Evolutionary conservation across 2,888 invertebrate genomes (phyloP).

Genomic region (Cheilosia scutellata): DNA sequence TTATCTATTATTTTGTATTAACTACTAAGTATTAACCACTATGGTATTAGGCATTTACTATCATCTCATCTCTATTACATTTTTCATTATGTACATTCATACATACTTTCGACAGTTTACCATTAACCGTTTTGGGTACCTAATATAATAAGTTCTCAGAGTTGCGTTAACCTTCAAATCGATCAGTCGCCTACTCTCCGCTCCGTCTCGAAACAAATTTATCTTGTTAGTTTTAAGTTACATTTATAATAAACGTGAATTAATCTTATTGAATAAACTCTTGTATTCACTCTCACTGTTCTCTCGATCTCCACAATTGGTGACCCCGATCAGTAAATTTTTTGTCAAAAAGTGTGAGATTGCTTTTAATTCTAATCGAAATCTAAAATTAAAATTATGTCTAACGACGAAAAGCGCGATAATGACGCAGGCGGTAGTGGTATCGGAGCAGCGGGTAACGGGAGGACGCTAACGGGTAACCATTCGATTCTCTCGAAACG

Average conservation of each 20-base stretch:
- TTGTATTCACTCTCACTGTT: neutral
- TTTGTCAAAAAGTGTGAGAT: constrained; percentile 5
- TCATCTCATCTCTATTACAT: too few species aligned
- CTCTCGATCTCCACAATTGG: constrained; percentile 11
- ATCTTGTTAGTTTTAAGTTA: neutral
- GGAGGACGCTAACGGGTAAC: neutral
- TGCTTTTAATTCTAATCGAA: neutral
- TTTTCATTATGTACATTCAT: too few species aligned
- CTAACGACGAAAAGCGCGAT: constrained; percentile 1
- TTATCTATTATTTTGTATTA: too few species aligned
- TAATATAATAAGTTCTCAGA: too few species aligned
- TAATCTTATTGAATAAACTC: neutral
- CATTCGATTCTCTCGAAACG: constrained; percentile 7
- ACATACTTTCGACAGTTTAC: too few species aligned
- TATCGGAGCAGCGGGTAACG: neutral
- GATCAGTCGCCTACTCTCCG: neutral
- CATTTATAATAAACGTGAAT: neutral
- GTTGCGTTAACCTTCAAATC: neutral
- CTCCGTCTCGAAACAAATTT: neutral
- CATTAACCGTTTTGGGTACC: too few species aligned
- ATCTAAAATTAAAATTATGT: neutral
- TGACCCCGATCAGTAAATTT: constrained; percentile 3
- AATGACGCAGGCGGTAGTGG: neutral
- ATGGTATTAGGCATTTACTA: too few species aligned
- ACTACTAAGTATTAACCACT: too few species aligned